These are phyloP conservation scores for Nothocercus julius DNA, from an alignment of 2,113 vertebrate genomes.

Conservation along the genomic window DNA sequence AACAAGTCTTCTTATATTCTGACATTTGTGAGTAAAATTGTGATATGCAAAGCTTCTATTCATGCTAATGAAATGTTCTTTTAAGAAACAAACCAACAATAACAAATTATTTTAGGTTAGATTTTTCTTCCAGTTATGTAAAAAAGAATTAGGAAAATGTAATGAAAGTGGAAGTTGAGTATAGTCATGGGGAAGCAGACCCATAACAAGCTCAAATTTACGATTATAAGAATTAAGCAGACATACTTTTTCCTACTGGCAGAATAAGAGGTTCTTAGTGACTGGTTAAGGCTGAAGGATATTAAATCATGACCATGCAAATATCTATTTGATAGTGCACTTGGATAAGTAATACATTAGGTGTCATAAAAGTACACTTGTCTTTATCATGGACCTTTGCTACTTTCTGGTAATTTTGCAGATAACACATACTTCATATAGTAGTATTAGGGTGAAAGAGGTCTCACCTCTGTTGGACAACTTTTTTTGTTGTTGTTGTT, in stretches of 20 bases:
- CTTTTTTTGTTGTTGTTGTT: background rate
- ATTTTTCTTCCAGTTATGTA: background rate
- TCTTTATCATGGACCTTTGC: slow-evolving; percentile 48
- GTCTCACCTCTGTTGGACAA: background rate
- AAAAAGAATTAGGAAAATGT: background rate
- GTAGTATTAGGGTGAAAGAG: background rate
- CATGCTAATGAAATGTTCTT: background rate
- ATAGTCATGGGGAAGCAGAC: slow-evolving; percentile 11
- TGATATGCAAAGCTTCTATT: background rate
- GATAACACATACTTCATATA: background rate
- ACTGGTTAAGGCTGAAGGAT: slow-evolving; percentile 61
- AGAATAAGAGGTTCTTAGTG: slow-evolving; percentile 69
- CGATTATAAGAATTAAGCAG: slow-evolving; percentile 65
- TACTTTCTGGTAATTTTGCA: background rate
- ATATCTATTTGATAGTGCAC: slow-evolving; percentile 71
- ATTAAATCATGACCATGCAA: slow-evolving; percentile 69
- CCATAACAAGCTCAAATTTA: slow-evolving; percentile 67
- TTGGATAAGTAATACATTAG: slow-evolving; percentile 48
- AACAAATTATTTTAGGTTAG: background rate
- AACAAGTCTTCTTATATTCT: background rate
- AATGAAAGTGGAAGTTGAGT: background rate
- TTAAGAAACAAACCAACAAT: background rate
- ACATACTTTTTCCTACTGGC: slow-evolving; percentile 60
- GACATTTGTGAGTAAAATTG: background rate
- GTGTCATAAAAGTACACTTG: slow-evolving; percentile 62